Evolutionary conservation across 2,797 vertebrate genomes (phyloP), one percentile per base, ranked within the genome.

Genomic region (Scleropages formosus): DNA sequence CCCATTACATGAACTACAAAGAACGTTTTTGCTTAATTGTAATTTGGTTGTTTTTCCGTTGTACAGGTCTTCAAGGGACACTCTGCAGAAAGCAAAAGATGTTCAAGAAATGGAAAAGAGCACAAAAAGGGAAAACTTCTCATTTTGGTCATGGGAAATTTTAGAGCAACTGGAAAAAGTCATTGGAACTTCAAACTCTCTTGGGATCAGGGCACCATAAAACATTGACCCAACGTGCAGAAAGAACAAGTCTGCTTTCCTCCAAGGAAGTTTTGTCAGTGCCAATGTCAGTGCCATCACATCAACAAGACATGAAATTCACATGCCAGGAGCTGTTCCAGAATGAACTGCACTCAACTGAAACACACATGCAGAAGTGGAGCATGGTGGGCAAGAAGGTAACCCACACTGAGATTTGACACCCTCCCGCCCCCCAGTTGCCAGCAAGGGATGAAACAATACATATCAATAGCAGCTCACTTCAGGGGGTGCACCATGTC

Each of bases 401-500:
- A n/a, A n/a, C n/a, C n/a, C n/a, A n/a, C n/a, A n/a, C n/a, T n/a
- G n/a, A n/a, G n/a, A n/a, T n/a, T n/a, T 39, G n/a, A n/a, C 31
- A 6, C 6, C 39, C 6, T 39, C 31, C 12, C 6, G 6, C 6
- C 53, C 24, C 6, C 27, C 22, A n/a, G n/a, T n/a, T n/a, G n/a
- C n/a, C n/a, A n/a, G 12, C 22, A 18, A 13, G 18, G 53, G 4
- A 58, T n/a, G 12, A n/a, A n/a, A n/a, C 12, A 13, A 10, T n/a
- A 58, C 10, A 58, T 11, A 58, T 18, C 61, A 74, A 58, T 11
- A 58, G 18, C 61, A 74, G 88, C 89, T 94, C 82, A 98, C 97
- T 98, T 99, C 56, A 99, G 95, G 1, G 97, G 97, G 85, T 99
- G 97, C 82, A 99, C 95, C 97, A 98, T 98, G 86, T 99, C 98